phyloP scores from a whole-genome alignment of 1,140 invertebrate species.

The Trichonephila clavata region DNA sequence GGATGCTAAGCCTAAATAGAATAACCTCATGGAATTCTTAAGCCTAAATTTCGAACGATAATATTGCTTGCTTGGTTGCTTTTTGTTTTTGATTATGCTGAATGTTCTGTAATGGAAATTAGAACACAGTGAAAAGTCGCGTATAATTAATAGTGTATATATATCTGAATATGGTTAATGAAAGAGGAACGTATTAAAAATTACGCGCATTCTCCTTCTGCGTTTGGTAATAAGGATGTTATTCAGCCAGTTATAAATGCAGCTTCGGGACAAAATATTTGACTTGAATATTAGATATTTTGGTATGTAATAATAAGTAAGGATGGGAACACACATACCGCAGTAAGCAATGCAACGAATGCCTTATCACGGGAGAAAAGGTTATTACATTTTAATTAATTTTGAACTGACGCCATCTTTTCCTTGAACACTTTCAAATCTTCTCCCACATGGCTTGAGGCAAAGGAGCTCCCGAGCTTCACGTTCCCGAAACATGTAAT shows the following conservation, averaged over 20 bases:
- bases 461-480: not conserved
- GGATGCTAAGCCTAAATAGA: too few species aligned
- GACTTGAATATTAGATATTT: conserved; percentile 51
- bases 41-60: not conserved
- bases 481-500: conserved; percentile 39
- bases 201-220: not conserved
- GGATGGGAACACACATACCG: conserved; percentile 12
- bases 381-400: conserved; percentile 61
- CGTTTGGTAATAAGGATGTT: conserved; percentile 13
- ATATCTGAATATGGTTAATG: not conserved
- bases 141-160: not conserved
- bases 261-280: conserved; percentile 38
- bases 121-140: not conserved
- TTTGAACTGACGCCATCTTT: conserved; percentile 56
- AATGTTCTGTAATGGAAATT: not conserved
- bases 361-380: conserved; percentile 33
- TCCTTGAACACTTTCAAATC: conserved; percentile 32
- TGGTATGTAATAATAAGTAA: conserved; percentile 48
- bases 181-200: not conserved
- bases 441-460: conserved; percentile 37
- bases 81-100: not conserved
- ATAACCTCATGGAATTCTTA: not conserved
- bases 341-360: not conserved
- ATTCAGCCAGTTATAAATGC: not conserved
- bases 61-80: not conserved